Conservation (phyloP, 1,140 invertebrate species). For the Myzus persicae region DNA sequence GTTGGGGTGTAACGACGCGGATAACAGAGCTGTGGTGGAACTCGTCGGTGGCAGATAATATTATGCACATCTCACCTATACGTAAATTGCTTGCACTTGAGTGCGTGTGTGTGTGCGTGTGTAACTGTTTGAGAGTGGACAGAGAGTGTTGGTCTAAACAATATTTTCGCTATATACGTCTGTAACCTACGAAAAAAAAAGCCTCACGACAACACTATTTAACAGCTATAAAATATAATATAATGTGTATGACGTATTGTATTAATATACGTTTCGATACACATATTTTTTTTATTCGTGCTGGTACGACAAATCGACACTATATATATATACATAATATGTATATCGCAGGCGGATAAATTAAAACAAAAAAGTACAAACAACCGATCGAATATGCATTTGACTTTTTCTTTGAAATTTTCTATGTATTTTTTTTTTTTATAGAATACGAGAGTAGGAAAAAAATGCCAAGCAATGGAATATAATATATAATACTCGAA, state of each 20-base stretch:
- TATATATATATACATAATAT: background rate
- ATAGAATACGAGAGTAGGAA: background rate
- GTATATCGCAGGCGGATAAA: background rate
- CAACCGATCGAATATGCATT: background rate
- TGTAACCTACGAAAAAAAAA: slow-evolving; percentile 41
- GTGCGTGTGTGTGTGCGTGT: background rate
- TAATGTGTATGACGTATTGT: too few relatives aligned
- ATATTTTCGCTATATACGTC: background rate
- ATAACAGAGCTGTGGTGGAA: background rate
- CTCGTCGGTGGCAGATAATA: background rate
- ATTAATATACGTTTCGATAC: background rate
- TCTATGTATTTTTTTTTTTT: background rate
- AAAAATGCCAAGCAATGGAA: slow-evolving; percentile 28
- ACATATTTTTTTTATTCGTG: background rate
- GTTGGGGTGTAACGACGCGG: background rate
- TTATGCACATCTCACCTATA: background rate
- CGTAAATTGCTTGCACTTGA: background rate
- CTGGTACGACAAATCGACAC: background rate
- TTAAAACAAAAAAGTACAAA: background rate
- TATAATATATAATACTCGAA: background rate
- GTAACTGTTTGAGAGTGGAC: background rate
- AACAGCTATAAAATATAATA: background rate
- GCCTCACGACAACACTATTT: background rate
- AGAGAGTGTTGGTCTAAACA: background rate
- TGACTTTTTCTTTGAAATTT: background rate